Percentiles rank a stretch among this genome's conserved stretches.
Conservation (phyloP, 2,797 vertebrate genomes). For the Hippocampus kuda region DNA sequence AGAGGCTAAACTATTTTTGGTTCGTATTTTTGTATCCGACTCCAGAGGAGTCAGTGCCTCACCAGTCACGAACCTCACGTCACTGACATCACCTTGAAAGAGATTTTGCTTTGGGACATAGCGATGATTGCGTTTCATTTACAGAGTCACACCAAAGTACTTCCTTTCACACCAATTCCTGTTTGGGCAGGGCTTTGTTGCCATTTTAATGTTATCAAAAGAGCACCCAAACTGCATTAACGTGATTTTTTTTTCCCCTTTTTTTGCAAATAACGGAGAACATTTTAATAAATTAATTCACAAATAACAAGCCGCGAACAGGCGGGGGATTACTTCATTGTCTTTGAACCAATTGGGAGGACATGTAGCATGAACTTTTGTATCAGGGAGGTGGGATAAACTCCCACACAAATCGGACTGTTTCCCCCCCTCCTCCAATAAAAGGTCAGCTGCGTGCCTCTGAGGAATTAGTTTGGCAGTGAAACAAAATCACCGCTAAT, state of each 20-base stretch:
- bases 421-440: conserved; percentile 1
- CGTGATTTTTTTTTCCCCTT: not conserved
- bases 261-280: too few relatives aligned
- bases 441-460: conserved; percentile 40
- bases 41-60: too few relatives aligned
- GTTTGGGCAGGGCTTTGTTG: not conserved
- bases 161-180: too few relatives aligned
- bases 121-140: too few relatives aligned
- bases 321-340: not conserved
- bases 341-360: conserved; percentile 8
- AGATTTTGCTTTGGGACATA: too few relatives aligned
- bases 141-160: too few relatives aligned
- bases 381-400: conserved; percentile 35
- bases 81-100: too few relatives aligned
- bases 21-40: too few relatives aligned
- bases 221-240: not conserved
- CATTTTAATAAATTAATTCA: not conserved
- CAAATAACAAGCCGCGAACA: not conserved
- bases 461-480: conserved; percentile 41
- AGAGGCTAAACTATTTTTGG: too few relatives aligned
- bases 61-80: too few relatives aligned
- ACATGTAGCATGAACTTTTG: conserved; percentile 29
- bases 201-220: not conserved
- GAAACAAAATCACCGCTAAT: conserved; percentile 49
- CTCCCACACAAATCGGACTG: conserved; percentile 38